Percentiles rank a stretch among this genome's conserved stretches.
Evolutionary conservation across 2,797 vertebrate genomes (phyloP).

Genomic region (Hyperoplus lanceolatus): DNA sequence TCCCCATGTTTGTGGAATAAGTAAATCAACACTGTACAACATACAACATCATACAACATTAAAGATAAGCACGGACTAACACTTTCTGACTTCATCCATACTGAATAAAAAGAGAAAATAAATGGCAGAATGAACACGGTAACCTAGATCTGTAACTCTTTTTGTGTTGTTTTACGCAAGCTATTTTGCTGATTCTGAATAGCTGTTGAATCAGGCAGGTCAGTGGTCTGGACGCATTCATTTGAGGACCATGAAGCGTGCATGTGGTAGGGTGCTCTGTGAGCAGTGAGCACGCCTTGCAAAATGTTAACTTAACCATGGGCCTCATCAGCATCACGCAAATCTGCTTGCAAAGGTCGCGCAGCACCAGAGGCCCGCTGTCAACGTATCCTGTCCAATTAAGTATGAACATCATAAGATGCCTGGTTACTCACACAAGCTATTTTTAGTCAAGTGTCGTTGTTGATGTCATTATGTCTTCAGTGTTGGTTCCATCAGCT

Average conservation of each 20-base stretch:
- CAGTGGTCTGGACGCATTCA: constrained; percentile 58
- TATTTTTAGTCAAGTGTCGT: constrained; percentile 55
- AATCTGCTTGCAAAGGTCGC: constrained; percentile 73
- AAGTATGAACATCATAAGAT: constrained; percentile 55
- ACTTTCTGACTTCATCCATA: constrained; percentile 4
- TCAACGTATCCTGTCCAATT: constrained; percentile 72
- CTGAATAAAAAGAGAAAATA: constrained; percentile 14
- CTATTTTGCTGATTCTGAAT: constrained; percentile 52
- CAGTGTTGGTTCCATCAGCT: constrained; percentile 1
- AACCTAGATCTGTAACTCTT: constrained; percentile 19
- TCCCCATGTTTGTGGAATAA: neutral
- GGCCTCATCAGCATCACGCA: constrained; percentile 66
- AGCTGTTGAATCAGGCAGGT: constrained; percentile 50
- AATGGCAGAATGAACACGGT: constrained; percentile 13
- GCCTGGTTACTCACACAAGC: constrained; percentile 47
- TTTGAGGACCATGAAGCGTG: constrained; percentile 47
- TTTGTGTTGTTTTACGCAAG: constrained; percentile 15
- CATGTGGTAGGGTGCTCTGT: constrained; percentile 40
- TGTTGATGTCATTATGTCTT: constrained; percentile 30
- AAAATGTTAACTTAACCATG: constrained; percentile 72
- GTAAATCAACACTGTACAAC: constrained; percentile 2
- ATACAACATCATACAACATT: neutral
- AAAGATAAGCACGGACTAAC: neutral
- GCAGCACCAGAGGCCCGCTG: constrained; percentile 71
- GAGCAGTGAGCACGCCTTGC: constrained; percentile 54